Percentiles rank a stretch among this genome's conserved stretches.
These are phyloP conservation scores for Macquaria australasica DNA, from an alignment of 2,113 vertebrate species.

Conservation along the genomic window DNA sequence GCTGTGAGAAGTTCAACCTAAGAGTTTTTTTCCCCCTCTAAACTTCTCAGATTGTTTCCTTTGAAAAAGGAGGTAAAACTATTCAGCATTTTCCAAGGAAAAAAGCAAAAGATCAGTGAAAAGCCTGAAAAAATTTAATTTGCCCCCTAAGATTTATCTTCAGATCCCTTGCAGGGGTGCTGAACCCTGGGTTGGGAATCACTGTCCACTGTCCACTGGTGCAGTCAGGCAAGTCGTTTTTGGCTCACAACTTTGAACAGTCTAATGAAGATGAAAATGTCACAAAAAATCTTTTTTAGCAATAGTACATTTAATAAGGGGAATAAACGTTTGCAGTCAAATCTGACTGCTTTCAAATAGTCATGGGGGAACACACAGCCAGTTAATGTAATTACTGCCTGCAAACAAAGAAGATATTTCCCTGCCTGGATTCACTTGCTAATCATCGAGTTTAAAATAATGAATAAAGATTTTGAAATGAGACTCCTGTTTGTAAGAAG, in stretches of 20 bases:
- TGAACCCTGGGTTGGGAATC: neutral
- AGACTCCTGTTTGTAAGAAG: neutral
- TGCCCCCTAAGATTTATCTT: too few species aligned
- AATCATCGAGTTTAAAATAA: neutral
- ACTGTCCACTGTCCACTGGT: neutral
- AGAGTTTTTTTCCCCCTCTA: neutral
- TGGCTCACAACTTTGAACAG: neutral
- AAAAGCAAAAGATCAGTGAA: neutral
- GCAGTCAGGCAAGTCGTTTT: neutral
- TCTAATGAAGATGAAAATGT: neutral
- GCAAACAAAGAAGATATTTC: conserved; percentile 37
- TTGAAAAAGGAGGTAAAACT: neutral
- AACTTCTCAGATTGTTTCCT: neutral
- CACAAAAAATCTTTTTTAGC: neutral
- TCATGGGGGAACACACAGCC: neutral
- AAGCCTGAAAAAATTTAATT: neutral
- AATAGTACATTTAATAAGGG: neutral
- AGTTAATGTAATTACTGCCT: conserved; percentile 34
- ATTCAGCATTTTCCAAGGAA: neutral
- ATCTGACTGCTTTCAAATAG: conserved; percentile 13
- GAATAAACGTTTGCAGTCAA: neutral
- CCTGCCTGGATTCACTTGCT: conserved; percentile 14
- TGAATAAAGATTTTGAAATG: conserved; percentile 32
- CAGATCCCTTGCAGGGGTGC: neutral
- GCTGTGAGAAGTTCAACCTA: neutral